phyloP scores from a whole-genome alignment of 2,888 invertebrate species.

The Pristionchus japonicus region DNA sequence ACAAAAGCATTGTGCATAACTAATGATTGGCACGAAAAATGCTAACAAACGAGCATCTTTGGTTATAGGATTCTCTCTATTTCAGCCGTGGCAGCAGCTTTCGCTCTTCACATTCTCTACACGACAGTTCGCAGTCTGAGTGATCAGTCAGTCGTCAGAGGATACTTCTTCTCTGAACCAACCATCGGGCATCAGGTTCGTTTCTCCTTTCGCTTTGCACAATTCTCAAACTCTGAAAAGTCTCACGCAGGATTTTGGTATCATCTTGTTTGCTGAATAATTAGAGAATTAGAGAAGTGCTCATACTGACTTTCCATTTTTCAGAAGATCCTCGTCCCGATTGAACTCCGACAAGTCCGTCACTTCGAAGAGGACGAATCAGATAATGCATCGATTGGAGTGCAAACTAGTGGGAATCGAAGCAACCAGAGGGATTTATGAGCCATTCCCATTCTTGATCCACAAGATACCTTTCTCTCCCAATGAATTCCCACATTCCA shows the following conservation, averaged over 20 bases:
- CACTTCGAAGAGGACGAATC: slow-evolving; percentile 62
- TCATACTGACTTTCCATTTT: too few relatives aligned
- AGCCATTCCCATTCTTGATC: not conserved
- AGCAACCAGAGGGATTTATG: slow-evolving; percentile 22
- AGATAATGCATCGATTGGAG: slow-evolving; percentile 70
- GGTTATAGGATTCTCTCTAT: too few relatives aligned
- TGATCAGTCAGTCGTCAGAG: slow-evolving; percentile 66
- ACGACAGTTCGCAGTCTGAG: slow-evolving; percentile 61
- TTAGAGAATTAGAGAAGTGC: too few relatives aligned
- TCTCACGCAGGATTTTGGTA: too few relatives aligned
- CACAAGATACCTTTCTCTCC: not conserved
- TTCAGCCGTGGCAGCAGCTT: slow-evolving; percentile 65
- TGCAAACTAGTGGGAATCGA: slow-evolving; percentile 68
- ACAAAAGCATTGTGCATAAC: not conserved
- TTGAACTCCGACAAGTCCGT: slow-evolving; percentile 71
- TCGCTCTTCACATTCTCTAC: slow-evolving; percentile 65
- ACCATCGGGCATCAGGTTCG: slow-evolving; percentile 72
- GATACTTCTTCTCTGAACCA: slow-evolving; percentile 72
- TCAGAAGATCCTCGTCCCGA: slow-evolving; percentile 73
- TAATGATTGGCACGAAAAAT: too few relatives aligned
- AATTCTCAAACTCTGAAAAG: too few relatives aligned
- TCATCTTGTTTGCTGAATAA: too few relatives aligned
- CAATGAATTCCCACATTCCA: not conserved
- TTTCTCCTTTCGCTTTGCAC: too few relatives aligned
- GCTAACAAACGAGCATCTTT: not conserved